A percentile compares a stretch with the other conserved stretches of the same genome.
Conservation (phyloP, 2,797 vertebrate species). For the Poeciliopsis gracilis region DNA sequence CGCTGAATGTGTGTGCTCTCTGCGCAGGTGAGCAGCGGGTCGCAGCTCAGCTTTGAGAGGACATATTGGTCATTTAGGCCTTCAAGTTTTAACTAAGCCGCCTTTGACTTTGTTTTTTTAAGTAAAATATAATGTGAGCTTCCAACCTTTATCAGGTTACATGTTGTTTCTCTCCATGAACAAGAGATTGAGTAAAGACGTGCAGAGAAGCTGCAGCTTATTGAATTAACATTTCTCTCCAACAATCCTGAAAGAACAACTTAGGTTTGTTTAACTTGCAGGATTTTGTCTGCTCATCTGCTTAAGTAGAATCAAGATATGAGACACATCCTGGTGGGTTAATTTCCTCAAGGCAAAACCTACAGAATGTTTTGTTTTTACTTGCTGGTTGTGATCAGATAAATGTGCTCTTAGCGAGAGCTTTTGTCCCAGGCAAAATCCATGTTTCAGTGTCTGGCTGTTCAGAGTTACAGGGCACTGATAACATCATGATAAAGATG, state of each 20-base stretch:
- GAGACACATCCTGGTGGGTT: not conserved
- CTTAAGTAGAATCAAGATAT: not conserved
- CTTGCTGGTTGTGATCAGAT: not conserved
- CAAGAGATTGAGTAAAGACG: not conserved
- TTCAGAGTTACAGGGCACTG: not conserved
- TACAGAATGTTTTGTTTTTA: not conserved
- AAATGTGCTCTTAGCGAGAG: not conserved
- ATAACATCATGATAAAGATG: not conserved
- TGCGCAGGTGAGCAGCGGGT: not conserved
- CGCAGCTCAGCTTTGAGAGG: not conserved
- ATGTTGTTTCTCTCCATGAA: not conserved
- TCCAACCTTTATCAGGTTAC: not conserved
- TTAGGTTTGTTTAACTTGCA: not conserved
- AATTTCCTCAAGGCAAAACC: not conserved
- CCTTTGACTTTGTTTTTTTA: not conserved
- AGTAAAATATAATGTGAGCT: not conserved
- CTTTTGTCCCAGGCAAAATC: not conserved
- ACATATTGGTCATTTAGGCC: not conserved
- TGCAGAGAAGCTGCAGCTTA: not conserved
- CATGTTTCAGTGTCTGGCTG: not conserved
- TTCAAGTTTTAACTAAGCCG: not conserved
- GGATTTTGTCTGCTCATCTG: not conserved
- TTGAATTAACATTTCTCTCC: not conserved
- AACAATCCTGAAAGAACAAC: not conserved
- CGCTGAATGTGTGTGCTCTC: not conserved